Evolutionary conservation across 64 coral and sea anemone species (phyloP).

Genomic region (Porites lutea): DNA sequence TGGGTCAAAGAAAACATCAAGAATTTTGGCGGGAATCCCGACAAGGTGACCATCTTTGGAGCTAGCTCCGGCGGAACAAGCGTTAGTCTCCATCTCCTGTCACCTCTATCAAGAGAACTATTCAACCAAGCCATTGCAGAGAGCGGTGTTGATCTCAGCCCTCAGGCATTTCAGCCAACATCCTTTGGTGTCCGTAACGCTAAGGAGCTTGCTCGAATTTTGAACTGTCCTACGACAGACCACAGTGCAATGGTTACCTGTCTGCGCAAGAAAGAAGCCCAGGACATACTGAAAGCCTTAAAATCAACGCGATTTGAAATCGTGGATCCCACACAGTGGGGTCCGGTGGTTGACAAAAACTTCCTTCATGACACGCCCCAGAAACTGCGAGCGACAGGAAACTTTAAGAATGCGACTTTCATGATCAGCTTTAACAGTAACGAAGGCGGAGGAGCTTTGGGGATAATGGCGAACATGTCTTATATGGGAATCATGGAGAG

Average conservation of each 20-base stretch:
- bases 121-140: conserved; percentile 27
- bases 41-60: conserved; percentile 44
- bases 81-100: conserved; percentile 39
- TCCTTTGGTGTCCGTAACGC: not conserved
- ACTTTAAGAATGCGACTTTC: conserved; percentile 53
- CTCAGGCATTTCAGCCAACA: not conserved
- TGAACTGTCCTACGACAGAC: not conserved
- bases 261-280: no score
- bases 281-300: no score
- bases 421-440: conserved; percentile 65
- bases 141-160: conserved; percentile 38
- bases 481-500: not conserved
- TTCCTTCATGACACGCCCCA: conserved; percentile 67
- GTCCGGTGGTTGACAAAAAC: conserved; percentile 51
- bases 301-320: no score
- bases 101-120: conserved; percentile 9
- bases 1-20: conserved; percentile 58
- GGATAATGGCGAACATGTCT: no score
- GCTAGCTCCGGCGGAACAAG: conserved; percentile 10
- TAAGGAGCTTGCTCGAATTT: conserved; percentile 7
- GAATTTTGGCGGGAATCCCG: conserved; percentile 26
- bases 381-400: conserved; percentile 31
- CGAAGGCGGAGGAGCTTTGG: conserved; percentile 7
- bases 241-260: no score
- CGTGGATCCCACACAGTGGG: not conserved